These are phyloP conservation scores for Thymelicus acteon DNA, from an alignment of 2,888 invertebrate species.

Conservation along the genomic window DNA sequence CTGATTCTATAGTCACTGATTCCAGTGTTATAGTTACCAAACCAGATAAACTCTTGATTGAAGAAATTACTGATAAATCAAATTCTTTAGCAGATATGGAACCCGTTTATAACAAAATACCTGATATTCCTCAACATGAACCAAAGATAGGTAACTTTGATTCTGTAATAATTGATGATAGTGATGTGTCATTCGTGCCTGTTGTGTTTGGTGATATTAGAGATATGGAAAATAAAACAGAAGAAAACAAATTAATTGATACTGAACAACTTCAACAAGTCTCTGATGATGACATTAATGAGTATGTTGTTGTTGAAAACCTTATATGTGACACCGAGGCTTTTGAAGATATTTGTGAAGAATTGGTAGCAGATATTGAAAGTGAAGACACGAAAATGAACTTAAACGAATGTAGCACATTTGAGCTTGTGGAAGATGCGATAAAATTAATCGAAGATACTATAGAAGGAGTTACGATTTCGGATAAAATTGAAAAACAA, in stretches of 20 bases:
- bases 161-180: slow-evolving; percentile 49
- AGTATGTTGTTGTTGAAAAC: slow-evolving; percentile 24
- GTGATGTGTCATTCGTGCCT: slow-evolving; percentile 59
- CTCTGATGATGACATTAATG: slow-evolving; percentile 23
- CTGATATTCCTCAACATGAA: neutral
- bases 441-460: slow-evolving; percentile 42
- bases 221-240: slow-evolving; percentile 46
- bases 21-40: neutral
- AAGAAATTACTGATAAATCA: slow-evolving; percentile 3
- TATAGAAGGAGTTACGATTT: slow-evolving; percentile 34
- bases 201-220: slow-evolving; percentile 62
- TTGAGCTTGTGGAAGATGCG: slow-evolving; percentile 40
- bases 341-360: slow-evolving; percentile 22
- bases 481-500: slow-evolving; percentile 28
- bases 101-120: neutral
- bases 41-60: slow-evolving; percentile 1
- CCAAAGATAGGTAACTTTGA: neutral
- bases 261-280: slow-evolving; percentile 10
- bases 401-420: slow-evolving; percentile 33
- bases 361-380: neutral
- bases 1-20: neutral
- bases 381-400: slow-evolving; percentile 16
- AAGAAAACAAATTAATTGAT: neutral
- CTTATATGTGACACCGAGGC: slow-evolving; percentile 11
- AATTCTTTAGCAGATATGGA: neutral